Evolutionary conservation across 2,888 invertebrate genomes (phyloP), one percentile per base, ranked within the genome.

Genomic region (Axea sp.): DNA sequence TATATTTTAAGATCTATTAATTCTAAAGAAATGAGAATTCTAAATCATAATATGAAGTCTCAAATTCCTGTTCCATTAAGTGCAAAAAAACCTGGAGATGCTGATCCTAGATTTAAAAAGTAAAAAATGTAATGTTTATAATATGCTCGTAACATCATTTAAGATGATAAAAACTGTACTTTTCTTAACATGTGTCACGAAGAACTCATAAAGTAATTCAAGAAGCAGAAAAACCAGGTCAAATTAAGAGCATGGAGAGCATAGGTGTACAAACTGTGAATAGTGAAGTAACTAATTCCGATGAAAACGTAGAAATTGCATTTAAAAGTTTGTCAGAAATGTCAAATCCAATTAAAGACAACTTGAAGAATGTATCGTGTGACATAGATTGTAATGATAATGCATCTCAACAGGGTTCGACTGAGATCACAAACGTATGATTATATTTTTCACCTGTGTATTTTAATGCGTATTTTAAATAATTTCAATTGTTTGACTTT

Each of bases 41-140:
- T 15, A 49, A 60, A 62, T 62, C 22, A 12, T 8, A 57, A 17
- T 37, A 15, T 15, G 1, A 77, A 77, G 24, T 62, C 43, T 14
- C 60, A 53, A 51, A 33, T 62, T 43, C 73, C 65, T 3, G 39
- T 68, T 5, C 12, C 69, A 33, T 73, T 78, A 5, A 67, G 55
- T 11, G 81, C 77, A 43, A 79, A 80, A 65, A 76, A 76, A 74
- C 82, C 84, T 6, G 82, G 84, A 24, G 81, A 78, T 33, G 39
- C 73, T 1, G 86, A 86, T 77, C 84, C 85, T 8, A 80, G 86
- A 53, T 86, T 86, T 28, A 84, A 83, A 75, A 83, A 78, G 86
- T 83, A 79, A 9, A 33, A 19, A 19, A 19, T 19, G 2, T 19
- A 19, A 3, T 3, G 2, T 19, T 19, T 4, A 19, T 19, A 3